Conservation (phyloP, 2,113 vertebrate genomes). For the Spheniscus mendiculus region DNA sequence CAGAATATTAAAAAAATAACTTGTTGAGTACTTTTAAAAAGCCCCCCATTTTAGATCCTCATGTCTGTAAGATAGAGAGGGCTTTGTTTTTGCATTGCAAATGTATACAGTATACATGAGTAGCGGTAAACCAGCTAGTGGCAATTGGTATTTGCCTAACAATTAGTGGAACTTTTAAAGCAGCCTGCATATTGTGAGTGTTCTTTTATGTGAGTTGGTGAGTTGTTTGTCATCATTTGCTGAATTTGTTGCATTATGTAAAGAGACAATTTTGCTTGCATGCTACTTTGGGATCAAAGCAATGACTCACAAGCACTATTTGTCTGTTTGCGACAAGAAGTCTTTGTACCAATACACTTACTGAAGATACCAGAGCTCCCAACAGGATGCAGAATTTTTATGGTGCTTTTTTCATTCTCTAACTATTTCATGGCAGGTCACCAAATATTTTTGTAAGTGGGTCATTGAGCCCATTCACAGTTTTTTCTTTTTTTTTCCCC, state of each 20-base stretch:
- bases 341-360: constrained; percentile 24
- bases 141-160: not conserved
- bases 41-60: fast-evolving
- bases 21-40: not conserved
- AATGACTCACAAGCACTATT: constrained; percentile 31
- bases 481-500: not conserved
- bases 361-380: not conserved
- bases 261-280: not conserved
- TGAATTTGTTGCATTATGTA: not conserved
- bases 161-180: not conserved
- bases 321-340: not conserved
- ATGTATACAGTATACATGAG: not conserved
- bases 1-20: fast-evolving
- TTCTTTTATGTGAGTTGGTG: not conserved
- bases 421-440: constrained; percentile 54
- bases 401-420: not conserved
- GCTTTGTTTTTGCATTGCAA: not conserved
- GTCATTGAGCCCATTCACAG: constrained; percentile 18
- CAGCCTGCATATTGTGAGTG: not conserved
- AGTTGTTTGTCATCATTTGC: not conserved
- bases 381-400: constrained; percentile 42
- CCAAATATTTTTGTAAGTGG: constrained; percentile 58
- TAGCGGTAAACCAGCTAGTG: not conserved
- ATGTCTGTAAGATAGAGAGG: not conserved
- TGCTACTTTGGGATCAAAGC: constrained; percentile 38